A percentile compares a stretch with the other conserved stretches of the same genome.
Evolutionary conservation across 2,888 invertebrate species (phyloP).

Genomic region (Pyralis farinalis): DNA sequence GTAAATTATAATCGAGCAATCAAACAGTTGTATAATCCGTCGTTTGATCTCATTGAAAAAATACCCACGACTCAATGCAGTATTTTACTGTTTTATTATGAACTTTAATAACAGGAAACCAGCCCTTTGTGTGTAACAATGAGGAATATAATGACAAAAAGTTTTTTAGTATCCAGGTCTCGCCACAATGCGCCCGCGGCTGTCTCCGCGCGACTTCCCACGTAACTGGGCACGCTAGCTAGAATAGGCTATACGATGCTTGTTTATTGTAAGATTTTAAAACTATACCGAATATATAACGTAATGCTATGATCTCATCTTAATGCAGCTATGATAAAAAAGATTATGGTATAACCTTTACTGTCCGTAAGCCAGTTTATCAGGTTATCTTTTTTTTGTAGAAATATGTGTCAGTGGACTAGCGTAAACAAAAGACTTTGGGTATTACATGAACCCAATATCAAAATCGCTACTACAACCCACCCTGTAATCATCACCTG

Average conservation of each 20-base stretch:
- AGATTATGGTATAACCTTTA: neutral
- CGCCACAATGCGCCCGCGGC: constrained; percentile 64
- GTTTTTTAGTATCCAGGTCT: constrained; percentile 55
- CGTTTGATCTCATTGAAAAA: constrained; percentile 1
- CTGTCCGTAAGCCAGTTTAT: neutral
- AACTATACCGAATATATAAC: neutral
- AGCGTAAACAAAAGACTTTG: too few species aligned
- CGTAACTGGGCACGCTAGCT: constrained; percentile 26
- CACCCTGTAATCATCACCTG: too few species aligned
- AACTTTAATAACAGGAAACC: constrained; percentile 63
- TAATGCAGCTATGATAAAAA: neutral
- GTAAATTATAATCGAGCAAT: neutral
- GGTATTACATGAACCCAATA: too few species aligned
- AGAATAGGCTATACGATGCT: constrained; percentile 21
- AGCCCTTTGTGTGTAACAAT: constrained; percentile 69
- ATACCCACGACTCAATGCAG: constrained; percentile 16
- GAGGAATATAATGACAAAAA: constrained; percentile 68
- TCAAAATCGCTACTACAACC: too few species aligned
- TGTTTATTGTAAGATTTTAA: neutral
- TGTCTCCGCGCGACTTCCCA: constrained; percentile 59
- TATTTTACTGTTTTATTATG: constrained; percentile 40
- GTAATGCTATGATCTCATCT: constrained; percentile 1
- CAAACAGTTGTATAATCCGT: neutral
- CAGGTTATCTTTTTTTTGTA: too few species aligned
- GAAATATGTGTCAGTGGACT: too few species aligned